A percentile compares a stretch with the other conserved stretches of the same genome.
These are phyloP conservation scores for Pseudopipra pipra DNA, from an alignment of 2,113 vertebrate genomes.

Conservation along the genomic window DNA sequence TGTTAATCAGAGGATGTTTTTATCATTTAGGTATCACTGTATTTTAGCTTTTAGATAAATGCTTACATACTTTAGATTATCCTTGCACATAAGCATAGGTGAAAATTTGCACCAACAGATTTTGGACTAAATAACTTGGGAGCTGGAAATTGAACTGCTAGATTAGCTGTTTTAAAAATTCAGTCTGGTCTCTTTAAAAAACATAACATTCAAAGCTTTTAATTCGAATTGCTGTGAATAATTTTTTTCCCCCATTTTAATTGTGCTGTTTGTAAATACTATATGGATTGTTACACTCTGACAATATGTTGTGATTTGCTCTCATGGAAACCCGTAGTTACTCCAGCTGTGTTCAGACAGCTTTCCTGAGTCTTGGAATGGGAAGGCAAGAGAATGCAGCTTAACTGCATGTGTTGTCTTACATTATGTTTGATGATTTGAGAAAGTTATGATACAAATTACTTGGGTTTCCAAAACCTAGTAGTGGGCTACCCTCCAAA, in stretches of 20 bases:
- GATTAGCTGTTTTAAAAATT: background rate
- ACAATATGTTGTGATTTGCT: background rate
- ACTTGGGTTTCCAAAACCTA: constrained; percentile 12
- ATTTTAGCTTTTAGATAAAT: background rate
- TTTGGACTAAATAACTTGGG: background rate
- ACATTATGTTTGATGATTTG: background rate
- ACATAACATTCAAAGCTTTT: background rate
- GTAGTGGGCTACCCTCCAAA: background rate
- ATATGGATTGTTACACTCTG: background rate
- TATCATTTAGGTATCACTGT: background rate
- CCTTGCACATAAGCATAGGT: background rate
- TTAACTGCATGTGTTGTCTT: background rate
- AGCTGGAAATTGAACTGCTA: background rate
- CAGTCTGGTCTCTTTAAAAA: background rate
- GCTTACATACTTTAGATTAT: background rate
- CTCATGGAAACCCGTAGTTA: background rate
- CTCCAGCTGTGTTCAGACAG: background rate
- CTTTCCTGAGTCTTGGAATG: background rate
- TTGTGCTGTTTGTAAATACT: background rate
- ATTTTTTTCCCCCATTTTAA: background rate
- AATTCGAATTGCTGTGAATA: background rate
- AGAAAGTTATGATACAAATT: background rate
- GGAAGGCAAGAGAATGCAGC: background rate
- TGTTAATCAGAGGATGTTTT: background rate
- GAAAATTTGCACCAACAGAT: background rate